Percentiles rank a stretch among this genome's conserved stretches.
Conservation (phyloP, 2,113 vertebrate genomes). For the Toxotes chatareus region DNA sequence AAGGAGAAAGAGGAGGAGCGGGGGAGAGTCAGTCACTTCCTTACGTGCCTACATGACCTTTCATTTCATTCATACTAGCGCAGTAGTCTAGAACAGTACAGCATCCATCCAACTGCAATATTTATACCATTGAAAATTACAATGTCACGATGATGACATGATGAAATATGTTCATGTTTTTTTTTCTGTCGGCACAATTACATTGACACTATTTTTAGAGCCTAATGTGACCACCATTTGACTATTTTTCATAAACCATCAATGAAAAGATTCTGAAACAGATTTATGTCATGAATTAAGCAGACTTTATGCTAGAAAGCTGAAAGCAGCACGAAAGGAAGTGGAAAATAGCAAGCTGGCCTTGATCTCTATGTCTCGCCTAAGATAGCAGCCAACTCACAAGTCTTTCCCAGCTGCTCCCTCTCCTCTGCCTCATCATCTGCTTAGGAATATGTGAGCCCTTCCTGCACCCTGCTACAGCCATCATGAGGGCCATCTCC, state of each 20-base stretch:
- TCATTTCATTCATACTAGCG: constrained; percentile 2
- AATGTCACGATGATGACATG: background rate
- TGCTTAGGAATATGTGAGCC: constrained; percentile 31
- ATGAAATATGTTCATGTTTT: background rate
- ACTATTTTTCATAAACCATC: background rate
- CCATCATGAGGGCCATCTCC: constrained; percentile 48
- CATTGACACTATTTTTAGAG: background rate
- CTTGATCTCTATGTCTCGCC: constrained; percentile 4
- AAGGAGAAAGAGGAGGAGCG: constrained; percentile 28
- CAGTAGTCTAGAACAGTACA: background rate
- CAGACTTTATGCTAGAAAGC: background rate
- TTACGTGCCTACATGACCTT: constrained; percentile 31
- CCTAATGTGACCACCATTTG: background rate
- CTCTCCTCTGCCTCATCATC: constrained; percentile 45
- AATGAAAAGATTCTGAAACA: background rate
- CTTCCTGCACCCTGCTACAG: constrained; percentile 39
- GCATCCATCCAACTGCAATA: background rate
- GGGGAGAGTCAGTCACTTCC: constrained; percentile 29
- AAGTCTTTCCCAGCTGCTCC: constrained; percentile 21
- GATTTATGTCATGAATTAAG: background rate
- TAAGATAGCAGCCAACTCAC: constrained; percentile 38
- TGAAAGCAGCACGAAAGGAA: constrained; percentile 12
- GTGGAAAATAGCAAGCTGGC: background rate
- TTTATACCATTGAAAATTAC: background rate
- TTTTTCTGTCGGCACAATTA: background rate